Evolutionary conservation across 1,140 invertebrate species (phyloP).

Genomic region (Pemphigus obesinymphae): DNA sequence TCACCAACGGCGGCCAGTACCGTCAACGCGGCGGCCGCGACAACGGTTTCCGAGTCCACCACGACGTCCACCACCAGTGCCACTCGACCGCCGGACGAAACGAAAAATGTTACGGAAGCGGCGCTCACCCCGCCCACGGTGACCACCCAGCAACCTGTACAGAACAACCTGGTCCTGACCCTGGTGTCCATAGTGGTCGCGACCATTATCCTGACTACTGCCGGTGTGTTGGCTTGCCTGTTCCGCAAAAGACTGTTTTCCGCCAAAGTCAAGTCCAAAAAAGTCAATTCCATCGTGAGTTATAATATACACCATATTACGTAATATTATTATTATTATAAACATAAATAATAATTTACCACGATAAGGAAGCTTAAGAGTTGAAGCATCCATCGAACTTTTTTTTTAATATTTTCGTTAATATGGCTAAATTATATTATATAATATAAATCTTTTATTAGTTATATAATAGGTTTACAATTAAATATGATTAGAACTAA

Average conservation of each 20-base stretch:
- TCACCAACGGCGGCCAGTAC: not conserved
- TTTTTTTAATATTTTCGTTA: too few relatives aligned
- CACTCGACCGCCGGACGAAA: not conserved
- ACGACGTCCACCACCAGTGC: not conserved
- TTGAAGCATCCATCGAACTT: too few relatives aligned
- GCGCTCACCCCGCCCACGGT: conserved; percentile 43
- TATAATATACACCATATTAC: too few relatives aligned
- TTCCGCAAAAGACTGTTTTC: conserved; percentile 58
- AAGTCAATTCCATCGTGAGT: conserved; percentile 58
- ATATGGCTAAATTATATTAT: too few relatives aligned
- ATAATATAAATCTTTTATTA: too few relatives aligned
- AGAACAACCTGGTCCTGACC: conserved; percentile 54
- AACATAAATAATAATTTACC: too few relatives aligned
- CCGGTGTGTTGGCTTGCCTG: conserved; percentile 54
- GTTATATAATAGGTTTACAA: too few relatives aligned
- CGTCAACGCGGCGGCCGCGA: not conserved
- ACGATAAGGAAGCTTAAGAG: too few relatives aligned
- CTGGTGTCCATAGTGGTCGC: conserved; percentile 60
- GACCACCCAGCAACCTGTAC: conserved; percentile 34
- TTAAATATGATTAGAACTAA: too few relatives aligned
- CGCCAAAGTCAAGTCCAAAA: conserved; percentile 53
- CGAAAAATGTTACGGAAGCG: not conserved
- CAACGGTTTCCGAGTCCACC: not conserved
- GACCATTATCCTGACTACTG: conserved; percentile 51
- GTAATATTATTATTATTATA: too few relatives aligned